These are phyloP conservation scores for Amphiprion percula DNA, from an alignment of 2,113 vertebrate genomes.

Conservation along the genomic window DNA sequence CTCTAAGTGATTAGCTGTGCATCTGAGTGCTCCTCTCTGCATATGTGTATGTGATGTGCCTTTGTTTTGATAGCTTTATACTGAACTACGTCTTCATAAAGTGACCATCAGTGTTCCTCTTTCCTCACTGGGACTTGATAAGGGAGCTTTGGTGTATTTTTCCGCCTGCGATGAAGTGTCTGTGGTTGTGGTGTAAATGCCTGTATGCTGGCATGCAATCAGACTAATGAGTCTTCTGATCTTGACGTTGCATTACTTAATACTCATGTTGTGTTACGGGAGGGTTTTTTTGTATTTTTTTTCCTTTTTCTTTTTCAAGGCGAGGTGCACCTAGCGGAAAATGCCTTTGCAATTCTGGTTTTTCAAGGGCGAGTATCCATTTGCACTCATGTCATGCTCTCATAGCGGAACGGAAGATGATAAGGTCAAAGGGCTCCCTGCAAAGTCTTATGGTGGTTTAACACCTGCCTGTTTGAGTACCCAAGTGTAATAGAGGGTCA, in stretches of 20 bases:
- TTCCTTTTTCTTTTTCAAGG: neutral
- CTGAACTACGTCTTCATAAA: conserved; percentile 57
- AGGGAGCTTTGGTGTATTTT: conserved; percentile 27
- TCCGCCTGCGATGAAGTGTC: conserved; percentile 42
- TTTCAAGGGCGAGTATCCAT: conserved; percentile 23
- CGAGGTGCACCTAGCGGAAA: neutral
- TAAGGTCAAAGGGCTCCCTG: conserved; percentile 13
- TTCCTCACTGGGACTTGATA: conserved; percentile 33
- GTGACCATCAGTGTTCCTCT: conserved; percentile 42
- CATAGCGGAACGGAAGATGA: neutral
- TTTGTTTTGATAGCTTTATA: conserved; percentile 53
- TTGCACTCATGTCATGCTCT: conserved; percentile 25
- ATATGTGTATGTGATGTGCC: conserved; percentile 56
- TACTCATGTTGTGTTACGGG: neutral
- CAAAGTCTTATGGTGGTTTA: conserved; percentile 3
- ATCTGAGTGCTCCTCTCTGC: conserved; percentile 46
- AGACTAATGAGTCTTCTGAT: conserved; percentile 32
- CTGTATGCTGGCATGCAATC: conserved; percentile 39
- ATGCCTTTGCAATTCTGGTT: conserved; percentile 1
- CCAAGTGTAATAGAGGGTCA: conserved; percentile 7
- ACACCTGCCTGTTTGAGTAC: neutral
- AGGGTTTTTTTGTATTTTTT: too few species aligned
- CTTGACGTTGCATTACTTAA: conserved; percentile 10
- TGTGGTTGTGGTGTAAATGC: conserved; percentile 36
- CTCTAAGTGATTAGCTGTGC: conserved; percentile 69